Evolutionary conservation across 2,888 invertebrate species (phyloP), one percentile per base, ranked within the genome.

Genomic region (Cryptocheilus praepositus): DNA sequence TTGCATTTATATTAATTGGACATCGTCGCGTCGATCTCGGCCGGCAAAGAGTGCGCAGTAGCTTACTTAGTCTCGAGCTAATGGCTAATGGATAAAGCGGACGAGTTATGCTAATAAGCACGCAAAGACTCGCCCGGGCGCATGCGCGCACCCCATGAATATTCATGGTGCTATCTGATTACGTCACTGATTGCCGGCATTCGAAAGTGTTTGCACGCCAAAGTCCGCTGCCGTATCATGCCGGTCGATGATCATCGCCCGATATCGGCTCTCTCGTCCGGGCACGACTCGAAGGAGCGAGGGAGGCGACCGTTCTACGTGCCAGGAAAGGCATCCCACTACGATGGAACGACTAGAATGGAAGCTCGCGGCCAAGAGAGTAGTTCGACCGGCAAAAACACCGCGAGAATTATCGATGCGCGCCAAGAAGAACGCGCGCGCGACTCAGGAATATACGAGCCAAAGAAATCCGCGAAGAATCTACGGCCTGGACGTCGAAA

Each of bases 51-150:
- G 75, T 64, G 64, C 65, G 64, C 65, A 64, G 72, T 66, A 71
- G 71, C 67, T 69, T 62, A 64, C 67, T 69, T 76, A 65, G 56
- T 67, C 60, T 54, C 69, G 68, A 64, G 70, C 71, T 68, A 80
- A 80, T 82, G 74, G 75, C 75, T 75, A 78, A 81, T 78, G 81
- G 81, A 78, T 75, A 81, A 81, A 74, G 75, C 71, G 74, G 80
- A 83, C 81, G 80, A 80, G 83, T 82, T 82, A 82, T 82, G 82
- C 79, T 83, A 82, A 82, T 82, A 74, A 70, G 74, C 65, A 61
- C 60, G 78, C 71, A 67, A 77, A 80, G 69, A 63, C 66, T 64
- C 70, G 66, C 67, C 76, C 63, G 69, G 63, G 63, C 74, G 77
- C 78, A 77, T 74, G 72, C 73, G 76, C 75, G 56, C 68, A 22